Evolutionary conservation across 2,888 invertebrate species (phyloP).

Genomic region (Protophormia terraenovae): DNA sequence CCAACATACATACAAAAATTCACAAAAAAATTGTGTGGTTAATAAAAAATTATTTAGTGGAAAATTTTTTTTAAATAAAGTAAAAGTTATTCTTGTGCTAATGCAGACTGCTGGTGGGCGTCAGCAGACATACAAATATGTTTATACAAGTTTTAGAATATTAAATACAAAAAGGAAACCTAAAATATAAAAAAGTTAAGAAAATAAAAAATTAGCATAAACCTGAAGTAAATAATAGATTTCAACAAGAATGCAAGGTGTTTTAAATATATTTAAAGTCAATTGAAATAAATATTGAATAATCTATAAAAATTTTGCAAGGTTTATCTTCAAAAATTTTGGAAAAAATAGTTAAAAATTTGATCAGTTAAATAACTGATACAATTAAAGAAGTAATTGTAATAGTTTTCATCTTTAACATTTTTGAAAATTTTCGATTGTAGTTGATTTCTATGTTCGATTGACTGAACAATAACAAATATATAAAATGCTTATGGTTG

Average conservation of each 20-base stretch:
- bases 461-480: too few species aligned
- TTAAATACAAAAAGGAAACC: neutral
- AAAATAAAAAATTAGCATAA: neutral
- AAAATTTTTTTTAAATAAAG: slow-evolving; percentile 4
- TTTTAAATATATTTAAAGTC: too few species aligned
- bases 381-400: too few species aligned
- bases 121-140: neutral
- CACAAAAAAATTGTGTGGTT: slow-evolving; percentile 29
- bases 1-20: neutral
- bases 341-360: too few species aligned
- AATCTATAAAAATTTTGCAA: too few species aligned
- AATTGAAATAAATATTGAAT: too few species aligned
- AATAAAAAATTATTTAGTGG: slow-evolving; percentile 46
- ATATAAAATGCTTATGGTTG: too few species aligned
- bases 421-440: too few species aligned
- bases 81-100: neutral
- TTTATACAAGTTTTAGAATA: neutral
- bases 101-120: neutral
- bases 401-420: too few species aligned
- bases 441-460: too few species aligned
- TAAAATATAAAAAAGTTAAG: neutral
- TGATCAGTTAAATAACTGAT: too few species aligned
- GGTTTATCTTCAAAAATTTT: too few species aligned
- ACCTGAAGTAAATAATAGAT: neutral
- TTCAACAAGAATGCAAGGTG: neutral